A percentile compares a stretch with the other conserved stretches of the same genome.
Conservation (phyloP, 2,888 invertebrate genomes). For the Agonopterix arenella region DNA sequence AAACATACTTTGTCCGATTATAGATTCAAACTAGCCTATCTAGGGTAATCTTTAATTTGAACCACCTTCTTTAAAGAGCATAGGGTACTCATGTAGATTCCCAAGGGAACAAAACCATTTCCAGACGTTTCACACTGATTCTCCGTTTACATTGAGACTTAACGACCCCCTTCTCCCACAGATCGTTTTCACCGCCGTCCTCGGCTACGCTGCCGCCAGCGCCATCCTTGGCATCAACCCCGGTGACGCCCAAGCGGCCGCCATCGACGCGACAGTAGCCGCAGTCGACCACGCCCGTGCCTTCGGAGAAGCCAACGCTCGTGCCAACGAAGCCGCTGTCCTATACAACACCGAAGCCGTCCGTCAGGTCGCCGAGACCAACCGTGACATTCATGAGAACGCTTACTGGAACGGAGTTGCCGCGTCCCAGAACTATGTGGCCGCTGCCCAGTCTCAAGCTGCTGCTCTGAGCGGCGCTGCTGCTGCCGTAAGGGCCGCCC, state of each 20-base stretch:
- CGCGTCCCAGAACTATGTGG: slow-evolving; percentile 58
- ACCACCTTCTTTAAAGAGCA: too few relatives aligned
- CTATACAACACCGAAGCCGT: slow-evolving; percentile 58
- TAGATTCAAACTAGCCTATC: too few relatives aligned
- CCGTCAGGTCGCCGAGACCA: slow-evolving; percentile 47
- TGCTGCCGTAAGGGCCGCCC: slow-evolving; percentile 35
- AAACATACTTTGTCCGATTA: too few relatives aligned
- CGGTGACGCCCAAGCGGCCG: slow-evolving; percentile 65
- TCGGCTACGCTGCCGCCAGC: slow-evolving; percentile 69
- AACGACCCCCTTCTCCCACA: slow-evolving; percentile 19
- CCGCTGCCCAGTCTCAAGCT: slow-evolving; percentile 64
- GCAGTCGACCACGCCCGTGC: slow-evolving; percentile 56
- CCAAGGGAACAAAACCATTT: too few relatives aligned
- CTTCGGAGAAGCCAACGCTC: slow-evolving; percentile 46
- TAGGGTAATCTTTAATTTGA: too few relatives aligned
- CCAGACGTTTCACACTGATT: too few relatives aligned
- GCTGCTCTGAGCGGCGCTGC: slow-evolving; percentile 52
- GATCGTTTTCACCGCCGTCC: slow-evolving; percentile 66
- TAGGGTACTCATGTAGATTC: too few relatives aligned
- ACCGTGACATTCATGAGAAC: slow-evolving; percentile 61
- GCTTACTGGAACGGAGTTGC: slow-evolving; percentile 63
- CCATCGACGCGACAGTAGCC: slow-evolving; percentile 60
- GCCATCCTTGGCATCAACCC: slow-evolving; percentile 55
- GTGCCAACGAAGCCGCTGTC: slow-evolving; percentile 56
- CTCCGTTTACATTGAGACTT: too few relatives aligned